A percentile compares a stretch with the other conserved stretches of the same genome.
Conservation (phyloP, 2,797 vertebrate species). For the Rhynchonycteris naso region DNA sequence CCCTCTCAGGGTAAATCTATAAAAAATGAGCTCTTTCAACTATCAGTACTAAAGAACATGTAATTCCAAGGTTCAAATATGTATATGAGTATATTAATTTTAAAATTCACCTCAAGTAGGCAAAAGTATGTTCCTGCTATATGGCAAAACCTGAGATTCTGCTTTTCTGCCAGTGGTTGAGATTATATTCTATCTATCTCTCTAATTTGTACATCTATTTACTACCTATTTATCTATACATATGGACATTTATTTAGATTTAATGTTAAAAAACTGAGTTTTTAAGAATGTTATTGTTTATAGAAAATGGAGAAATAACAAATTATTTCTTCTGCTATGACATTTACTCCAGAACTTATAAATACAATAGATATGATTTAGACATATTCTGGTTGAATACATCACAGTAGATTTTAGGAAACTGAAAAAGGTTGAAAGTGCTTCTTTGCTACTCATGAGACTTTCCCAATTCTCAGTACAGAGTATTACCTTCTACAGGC, state of each 20-base stretch:
- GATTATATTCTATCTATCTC: background rate
- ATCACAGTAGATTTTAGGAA: background rate
- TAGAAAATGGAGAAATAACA: background rate
- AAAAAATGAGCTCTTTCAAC: background rate
- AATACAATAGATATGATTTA: background rate
- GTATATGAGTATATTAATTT: background rate
- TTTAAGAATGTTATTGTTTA: background rate
- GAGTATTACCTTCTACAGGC: background rate
- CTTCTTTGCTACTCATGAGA: background rate
- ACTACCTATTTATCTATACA: background rate
- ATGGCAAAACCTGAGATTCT: background rate
- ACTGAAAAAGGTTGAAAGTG: background rate
- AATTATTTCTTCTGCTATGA: background rate
- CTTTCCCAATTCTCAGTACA: background rate
- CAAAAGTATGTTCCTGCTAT: background rate
- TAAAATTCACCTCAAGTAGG: background rate
- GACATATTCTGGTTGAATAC: background rate
- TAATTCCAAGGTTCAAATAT: slow-evolving; percentile 10
- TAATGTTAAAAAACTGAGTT: background rate
- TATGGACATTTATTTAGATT: background rate
- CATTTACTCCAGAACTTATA: background rate
- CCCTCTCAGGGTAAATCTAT: background rate
- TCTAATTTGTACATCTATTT: background rate
- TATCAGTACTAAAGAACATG: slow-evolving; percentile 19
- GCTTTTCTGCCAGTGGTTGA: background rate